Evolutionary conservation across 2,797 vertebrate genomes (phyloP), one percentile per base, ranked within the genome.

Genomic region (Cryptoblepharus egeriae): DNA sequence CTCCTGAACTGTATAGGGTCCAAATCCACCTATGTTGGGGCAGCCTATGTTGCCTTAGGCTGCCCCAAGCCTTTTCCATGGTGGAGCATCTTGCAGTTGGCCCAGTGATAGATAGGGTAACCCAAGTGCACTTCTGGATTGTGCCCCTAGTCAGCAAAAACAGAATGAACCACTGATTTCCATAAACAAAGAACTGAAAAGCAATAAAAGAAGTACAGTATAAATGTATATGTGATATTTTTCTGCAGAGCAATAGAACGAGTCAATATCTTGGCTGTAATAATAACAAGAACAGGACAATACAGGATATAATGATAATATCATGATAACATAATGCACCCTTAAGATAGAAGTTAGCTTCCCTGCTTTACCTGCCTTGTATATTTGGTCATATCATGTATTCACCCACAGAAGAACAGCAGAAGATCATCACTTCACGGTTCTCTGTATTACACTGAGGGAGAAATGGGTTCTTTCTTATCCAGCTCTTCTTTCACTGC

Each of bases 401-500:
- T 64, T 55, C 18, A 37, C 20, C 20, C 18, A 70, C 37, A 63
- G 58, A 45, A 63, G 39, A 61, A 63, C 32, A 63, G 26, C 39
- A 57, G 28, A 72, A 39, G 18, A 2, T 45, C 12, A 42, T 55
- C 15, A 20, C 26, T 74, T 55, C 9, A 22, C 2, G 10, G 32
- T 37, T 57, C 10, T 64, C 60, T 67, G 2, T n/a, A 24, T 63
- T 30, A 32, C 37, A 3, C 11, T 15, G 1, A 49, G 8, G 18
- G 28, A 58, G 4, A 20, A 79, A 42, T 7, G 5, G 39, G 28
- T 1, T 42, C 1, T 60, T 63, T 3, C 16, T 75, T 81, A 39
- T 58, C n/a, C 75, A 87, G 77, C 13, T 63, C 80, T 64, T 16
- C 58, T 45, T 77, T 87, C 70, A 84, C 49, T 63, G 78, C 68